phyloP scores from a whole-genome alignment of 2,797 vertebrate genomes.

The Distichodus sexfasciatus region DNA sequence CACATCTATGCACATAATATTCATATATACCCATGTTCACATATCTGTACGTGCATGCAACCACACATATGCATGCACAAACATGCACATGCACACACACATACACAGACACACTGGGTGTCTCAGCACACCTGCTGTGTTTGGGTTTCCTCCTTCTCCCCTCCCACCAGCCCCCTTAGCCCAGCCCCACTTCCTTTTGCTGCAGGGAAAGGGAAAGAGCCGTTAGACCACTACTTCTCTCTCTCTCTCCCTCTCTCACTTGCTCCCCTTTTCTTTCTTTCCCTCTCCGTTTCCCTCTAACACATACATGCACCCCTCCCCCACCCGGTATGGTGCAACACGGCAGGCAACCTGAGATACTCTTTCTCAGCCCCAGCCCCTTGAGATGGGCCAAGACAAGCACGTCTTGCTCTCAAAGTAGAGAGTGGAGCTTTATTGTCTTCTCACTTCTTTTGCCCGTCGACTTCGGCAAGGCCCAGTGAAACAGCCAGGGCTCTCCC shows the following conservation, averaged over 20 bases:
- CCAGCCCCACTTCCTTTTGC: slow-evolving; percentile 63
- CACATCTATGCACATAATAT: neutral
- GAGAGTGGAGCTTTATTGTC: too few relatives aligned
- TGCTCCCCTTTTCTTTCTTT: slow-evolving; percentile 14
- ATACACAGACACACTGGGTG: slow-evolving; percentile 24
- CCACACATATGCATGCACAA: slow-evolving; percentile 55
- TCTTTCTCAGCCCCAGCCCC: slow-evolving; percentile 27
- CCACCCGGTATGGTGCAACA: slow-evolving; percentile 32
- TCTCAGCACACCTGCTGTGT: slow-evolving; percentile 70
- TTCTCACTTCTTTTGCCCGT: neutral
- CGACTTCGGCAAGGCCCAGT: neutral
- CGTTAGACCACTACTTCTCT: slow-evolving; percentile 61
- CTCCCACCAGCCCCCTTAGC: slow-evolving; percentile 9
- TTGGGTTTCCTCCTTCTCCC: slow-evolving; percentile 60
- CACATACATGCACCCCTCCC: slow-evolving; percentile 26
- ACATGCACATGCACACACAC: slow-evolving; percentile 15
- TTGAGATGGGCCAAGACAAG: slow-evolving; percentile 28
- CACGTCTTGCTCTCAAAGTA: slow-evolving; percentile 7
- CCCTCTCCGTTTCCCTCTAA: slow-evolving; percentile 5
- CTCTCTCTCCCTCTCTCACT: slow-evolving; percentile 24
- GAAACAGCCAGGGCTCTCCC: neutral
- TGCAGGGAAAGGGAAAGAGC: slow-evolving; percentile 63
- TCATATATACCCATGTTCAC: neutral
- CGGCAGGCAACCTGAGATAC: slow-evolving; percentile 55
- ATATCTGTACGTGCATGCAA: neutral